Conservation (phyloP, 2,888 invertebrate genomes). For the Hyalella azteca region DNA sequence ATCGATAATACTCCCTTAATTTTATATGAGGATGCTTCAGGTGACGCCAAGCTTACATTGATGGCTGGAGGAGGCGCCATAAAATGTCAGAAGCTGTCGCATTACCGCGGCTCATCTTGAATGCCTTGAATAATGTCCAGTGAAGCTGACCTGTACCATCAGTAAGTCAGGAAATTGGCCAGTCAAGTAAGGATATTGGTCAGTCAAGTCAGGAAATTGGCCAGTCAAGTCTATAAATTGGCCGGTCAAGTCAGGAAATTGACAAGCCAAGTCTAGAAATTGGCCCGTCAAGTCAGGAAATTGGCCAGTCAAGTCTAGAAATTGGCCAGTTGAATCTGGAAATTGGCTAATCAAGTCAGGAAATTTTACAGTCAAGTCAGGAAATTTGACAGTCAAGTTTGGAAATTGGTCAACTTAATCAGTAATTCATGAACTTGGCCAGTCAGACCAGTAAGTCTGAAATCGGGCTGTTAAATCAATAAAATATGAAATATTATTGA, state of each 20-base stretch:
- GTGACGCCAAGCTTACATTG: too few relatives aligned
- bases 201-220: background rate
- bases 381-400: background rate
- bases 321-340: background rate
- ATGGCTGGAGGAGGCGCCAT: background rate
- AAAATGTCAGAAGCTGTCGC: background rate
- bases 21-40: too few relatives aligned
- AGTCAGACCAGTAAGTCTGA: background rate
- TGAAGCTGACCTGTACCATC: too few relatives aligned
- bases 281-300: background rate
- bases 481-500: too few relatives aligned
- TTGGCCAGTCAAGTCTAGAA: background rate
- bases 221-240: background rate
- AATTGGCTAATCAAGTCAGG: background rate
- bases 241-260: background rate
- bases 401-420: background rate
- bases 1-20: too few relatives aligned
- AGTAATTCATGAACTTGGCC: background rate
- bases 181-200: background rate
- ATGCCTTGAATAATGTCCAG: conserved; percentile 22
- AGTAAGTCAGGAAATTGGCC: background rate
- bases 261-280: background rate
- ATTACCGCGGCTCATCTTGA: background rate
- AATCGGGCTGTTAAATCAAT: background rate
- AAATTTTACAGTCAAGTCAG: background rate